phyloP scores from a whole-genome alignment of 2,888 invertebrate species.

The Lysandra bellargus region DNA sequence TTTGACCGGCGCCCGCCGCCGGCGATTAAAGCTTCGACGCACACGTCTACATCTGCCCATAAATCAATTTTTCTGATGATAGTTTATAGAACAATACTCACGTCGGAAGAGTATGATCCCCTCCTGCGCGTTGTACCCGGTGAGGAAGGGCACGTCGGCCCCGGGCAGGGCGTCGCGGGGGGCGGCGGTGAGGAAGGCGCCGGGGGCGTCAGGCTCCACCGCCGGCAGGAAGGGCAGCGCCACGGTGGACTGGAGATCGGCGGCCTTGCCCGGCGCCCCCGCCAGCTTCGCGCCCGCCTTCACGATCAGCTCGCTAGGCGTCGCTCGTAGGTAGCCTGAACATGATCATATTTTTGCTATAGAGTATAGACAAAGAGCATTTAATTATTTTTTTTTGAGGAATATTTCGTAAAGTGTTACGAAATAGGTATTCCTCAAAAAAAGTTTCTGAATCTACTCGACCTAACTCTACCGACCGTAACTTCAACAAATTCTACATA shows the following conservation, averaged over 20 bases:
- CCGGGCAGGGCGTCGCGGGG: slow-evolving; percentile 75
- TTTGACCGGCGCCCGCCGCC: too few species aligned
- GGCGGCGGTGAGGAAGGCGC: slow-evolving; percentile 76
- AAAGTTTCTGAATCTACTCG: too few species aligned
- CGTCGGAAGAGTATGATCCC: slow-evolving; percentile 83
- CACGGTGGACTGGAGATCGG: slow-evolving; percentile 79
- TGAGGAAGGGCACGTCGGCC: slow-evolving; percentile 81
- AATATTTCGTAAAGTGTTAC: too few species aligned
- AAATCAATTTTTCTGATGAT: not conserved
- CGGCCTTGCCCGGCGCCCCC: slow-evolving; percentile 59
- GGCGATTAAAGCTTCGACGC: too few species aligned
- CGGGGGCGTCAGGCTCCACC: slow-evolving; percentile 65
- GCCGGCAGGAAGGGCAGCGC: slow-evolving; percentile 82
- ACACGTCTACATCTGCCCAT: too few species aligned
- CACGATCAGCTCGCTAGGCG: slow-evolving; percentile 80
- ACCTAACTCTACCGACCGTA: too few species aligned
- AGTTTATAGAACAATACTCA: slow-evolving; percentile 51
- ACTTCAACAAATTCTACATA: too few species aligned
- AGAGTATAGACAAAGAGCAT: too few species aligned
- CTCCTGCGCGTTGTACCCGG: slow-evolving; percentile 84
- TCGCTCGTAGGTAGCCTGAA: slow-evolving; percentile 78
- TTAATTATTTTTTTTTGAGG: too few species aligned
- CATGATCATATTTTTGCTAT: not conserved
- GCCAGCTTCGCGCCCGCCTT: slow-evolving; percentile 79
- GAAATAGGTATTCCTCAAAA: too few species aligned